Conservation (phyloP, 2,797 vertebrate species). For the Notamacropus eugenii region DNA sequence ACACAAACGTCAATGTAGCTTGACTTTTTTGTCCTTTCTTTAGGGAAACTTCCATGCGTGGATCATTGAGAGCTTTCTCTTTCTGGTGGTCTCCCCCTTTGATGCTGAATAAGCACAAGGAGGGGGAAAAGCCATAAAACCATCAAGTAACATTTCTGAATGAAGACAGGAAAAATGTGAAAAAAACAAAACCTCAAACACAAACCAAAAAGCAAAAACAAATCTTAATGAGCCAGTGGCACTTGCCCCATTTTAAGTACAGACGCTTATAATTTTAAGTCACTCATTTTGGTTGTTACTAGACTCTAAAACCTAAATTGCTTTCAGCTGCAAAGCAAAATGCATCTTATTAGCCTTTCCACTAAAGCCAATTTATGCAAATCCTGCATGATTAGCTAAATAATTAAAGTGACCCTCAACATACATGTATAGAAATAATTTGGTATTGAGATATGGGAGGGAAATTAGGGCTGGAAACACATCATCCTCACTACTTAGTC, state of each 20-base stretch:
- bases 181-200: background rate
- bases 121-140: constrained; percentile 68
- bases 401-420: constrained; percentile 84
- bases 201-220: background rate
- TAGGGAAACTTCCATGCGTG: constrained; percentile 5
- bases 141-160: constrained; percentile 68
- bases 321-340: constrained; percentile 82
- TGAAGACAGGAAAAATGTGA: constrained; percentile 62
- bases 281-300: constrained; percentile 76
- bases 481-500: constrained; percentile 33
- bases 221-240: constrained; percentile 6
- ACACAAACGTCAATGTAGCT: background rate
- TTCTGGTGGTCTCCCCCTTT: constrained; percentile 65
- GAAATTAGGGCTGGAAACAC: constrained; percentile 71
- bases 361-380: constrained; percentile 87
- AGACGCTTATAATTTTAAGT: constrained; percentile 61
- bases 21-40: background rate
- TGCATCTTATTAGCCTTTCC: constrained; percentile 83
- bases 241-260: constrained; percentile 32
- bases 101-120: constrained; percentile 69
- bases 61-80: constrained; percentile 68
- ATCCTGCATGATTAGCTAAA: constrained; percentile 86
- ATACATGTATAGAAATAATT: constrained; percentile 73
- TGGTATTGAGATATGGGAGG: constrained; percentile 69
- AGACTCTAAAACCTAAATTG: constrained; percentile 79